phyloP scores from a whole-genome alignment of 2,888 invertebrate species.

The Melikaiella ostensackeni region DNA sequence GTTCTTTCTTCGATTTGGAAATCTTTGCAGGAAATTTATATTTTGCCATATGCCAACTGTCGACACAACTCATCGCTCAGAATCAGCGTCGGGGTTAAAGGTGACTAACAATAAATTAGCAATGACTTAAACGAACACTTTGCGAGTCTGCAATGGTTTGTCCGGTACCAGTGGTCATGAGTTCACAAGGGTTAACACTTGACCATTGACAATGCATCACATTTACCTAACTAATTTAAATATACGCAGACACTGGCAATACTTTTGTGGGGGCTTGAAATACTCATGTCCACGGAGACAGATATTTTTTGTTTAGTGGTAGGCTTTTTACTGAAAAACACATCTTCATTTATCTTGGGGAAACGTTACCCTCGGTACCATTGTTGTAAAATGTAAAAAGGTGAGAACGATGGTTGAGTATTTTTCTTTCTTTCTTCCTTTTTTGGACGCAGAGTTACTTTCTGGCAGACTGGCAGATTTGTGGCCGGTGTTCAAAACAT shows the following conservation, averaged over 20 bases:
- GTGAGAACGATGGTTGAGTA: background rate
- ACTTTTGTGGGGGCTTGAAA: background rate
- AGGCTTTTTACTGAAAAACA: constrained; percentile 5
- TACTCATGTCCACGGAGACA: background rate
- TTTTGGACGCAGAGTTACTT: background rate
- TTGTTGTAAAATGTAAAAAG: constrained; percentile 7
- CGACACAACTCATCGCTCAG: constrained; percentile 27
- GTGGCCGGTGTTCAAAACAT: background rate
- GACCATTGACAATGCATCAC: constrained; percentile 39
- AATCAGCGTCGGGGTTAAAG: constrained; percentile 8
- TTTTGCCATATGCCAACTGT: constrained; percentile 22
- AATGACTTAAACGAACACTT: constrained; percentile 40
- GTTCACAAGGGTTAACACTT: constrained; percentile 34
- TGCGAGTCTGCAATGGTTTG: constrained; percentile 29
- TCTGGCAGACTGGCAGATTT: background rate
- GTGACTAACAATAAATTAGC: constrained; percentile 37
- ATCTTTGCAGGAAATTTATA: constrained; percentile 9
- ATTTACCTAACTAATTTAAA: constrained; percentile 34
- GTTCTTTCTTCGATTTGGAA: background rate
- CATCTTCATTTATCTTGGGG: background rate
- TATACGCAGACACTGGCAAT: constrained; percentile 13
- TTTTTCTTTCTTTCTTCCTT: background rate
- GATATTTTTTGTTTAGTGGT: background rate
- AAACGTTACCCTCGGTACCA: background rate
- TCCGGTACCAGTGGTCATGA: constrained; percentile 19